phyloP scores from a whole-genome alignment of 2,113 vertebrate genomes.

The Hydrochoerus hydrochaeris region DNA sequence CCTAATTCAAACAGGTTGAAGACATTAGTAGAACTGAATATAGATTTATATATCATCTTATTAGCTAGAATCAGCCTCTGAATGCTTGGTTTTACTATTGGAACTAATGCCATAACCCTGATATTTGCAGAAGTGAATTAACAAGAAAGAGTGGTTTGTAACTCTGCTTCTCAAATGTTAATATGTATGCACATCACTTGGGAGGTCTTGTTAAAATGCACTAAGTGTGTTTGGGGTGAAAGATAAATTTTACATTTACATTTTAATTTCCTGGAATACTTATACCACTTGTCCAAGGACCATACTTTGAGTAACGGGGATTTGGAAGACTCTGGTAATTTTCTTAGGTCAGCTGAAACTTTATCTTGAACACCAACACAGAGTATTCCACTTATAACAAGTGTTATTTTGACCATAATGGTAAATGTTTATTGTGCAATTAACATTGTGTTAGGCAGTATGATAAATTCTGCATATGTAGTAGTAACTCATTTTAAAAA shows the following conservation, averaged over 20 bases:
- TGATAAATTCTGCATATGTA: not conserved
- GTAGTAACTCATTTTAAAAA: not conserved
- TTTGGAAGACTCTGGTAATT: not conserved
- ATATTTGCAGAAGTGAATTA: not conserved
- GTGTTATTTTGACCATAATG: not conserved
- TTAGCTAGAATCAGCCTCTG: not conserved
- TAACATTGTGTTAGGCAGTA: not conserved
- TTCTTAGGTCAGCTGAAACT: not conserved
- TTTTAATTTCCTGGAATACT: not conserved
- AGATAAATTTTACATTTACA: not conserved
- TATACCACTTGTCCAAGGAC: not conserved
- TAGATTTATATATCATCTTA: not conserved
- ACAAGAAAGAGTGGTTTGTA: not conserved
- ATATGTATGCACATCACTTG: not conserved
- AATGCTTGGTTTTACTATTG: not conserved
- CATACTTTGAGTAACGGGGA: not conserved
- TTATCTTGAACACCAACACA: not conserved
- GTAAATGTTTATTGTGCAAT: not conserved
- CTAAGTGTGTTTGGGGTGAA: not conserved
- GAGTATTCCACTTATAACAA: not conserved
- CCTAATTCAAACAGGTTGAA: not conserved
- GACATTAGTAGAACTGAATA: not conserved
- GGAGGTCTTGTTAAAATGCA: not conserved
- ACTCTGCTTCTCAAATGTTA: not conserved
- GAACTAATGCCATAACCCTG: not conserved